Evolutionary conservation across 1,140 invertebrate species (phyloP).

Genomic region (Penaeus vannamei): DNA sequence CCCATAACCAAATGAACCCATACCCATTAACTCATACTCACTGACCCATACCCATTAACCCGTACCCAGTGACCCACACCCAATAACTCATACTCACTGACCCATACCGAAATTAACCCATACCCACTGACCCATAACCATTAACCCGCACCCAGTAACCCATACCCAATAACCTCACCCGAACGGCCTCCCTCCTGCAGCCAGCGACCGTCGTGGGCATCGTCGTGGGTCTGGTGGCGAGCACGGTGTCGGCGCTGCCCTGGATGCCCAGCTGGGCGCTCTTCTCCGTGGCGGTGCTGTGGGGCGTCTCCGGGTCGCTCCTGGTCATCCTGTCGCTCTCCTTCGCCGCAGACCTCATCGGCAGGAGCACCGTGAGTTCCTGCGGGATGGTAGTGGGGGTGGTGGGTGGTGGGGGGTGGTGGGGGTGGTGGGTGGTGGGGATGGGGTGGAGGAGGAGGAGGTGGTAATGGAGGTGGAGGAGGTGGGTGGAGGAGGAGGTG

Average conservation of each 20-base stretch:
- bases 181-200: background rate
- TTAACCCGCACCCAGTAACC: too few species aligned
- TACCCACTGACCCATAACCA: too few species aligned
- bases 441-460: background rate
- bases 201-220: slow-evolving; percentile 53
- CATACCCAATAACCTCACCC: background rate
- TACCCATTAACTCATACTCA: too few species aligned
- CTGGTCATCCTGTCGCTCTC: slow-evolving; percentile 92
- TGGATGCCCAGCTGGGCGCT: slow-evolving; percentile 70
- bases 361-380: slow-evolving; percentile 82
- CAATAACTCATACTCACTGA: too few species aligned
- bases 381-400: too few species aligned
- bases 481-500: background rate
- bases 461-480: background rate
- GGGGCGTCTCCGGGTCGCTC: slow-evolving; percentile 87
- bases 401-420: background rate
- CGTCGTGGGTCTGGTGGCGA: slow-evolving; percentile 42
- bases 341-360: slow-evolving; percentile 91
- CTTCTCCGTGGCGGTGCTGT: slow-evolving; percentile 81
- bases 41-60: too few species aligned
- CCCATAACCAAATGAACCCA: too few species aligned
- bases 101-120: too few species aligned
- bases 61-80: too few species aligned
- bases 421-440: too few species aligned
- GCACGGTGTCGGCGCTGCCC: slow-evolving; percentile 40